Percentiles rank a stretch among this genome's conserved stretches.
These are phyloP conservation scores for Gambusia affinis DNA, from an alignment of 2,113 vertebrate genomes.

Conservation along the genomic window DNA sequence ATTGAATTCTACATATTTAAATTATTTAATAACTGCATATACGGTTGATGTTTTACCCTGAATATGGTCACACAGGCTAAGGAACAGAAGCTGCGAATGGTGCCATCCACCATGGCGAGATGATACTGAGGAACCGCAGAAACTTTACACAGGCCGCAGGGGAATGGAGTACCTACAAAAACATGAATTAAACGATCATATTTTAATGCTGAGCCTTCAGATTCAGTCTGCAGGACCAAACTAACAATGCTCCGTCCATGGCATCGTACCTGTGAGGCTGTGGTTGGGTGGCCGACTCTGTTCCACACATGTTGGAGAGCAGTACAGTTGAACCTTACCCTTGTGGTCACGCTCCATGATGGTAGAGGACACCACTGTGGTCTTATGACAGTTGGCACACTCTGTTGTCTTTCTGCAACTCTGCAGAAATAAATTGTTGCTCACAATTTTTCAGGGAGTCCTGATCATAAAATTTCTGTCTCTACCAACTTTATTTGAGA, in stretches of 20 bases:
- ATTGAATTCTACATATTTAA: no score
- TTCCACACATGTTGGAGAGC: conserved; percentile 60
- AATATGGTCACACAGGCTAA: conserved; percentile 89
- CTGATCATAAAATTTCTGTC: no score
- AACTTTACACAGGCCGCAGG: conserved; percentile 92
- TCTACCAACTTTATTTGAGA: background rate
- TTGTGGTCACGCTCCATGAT: conserved; percentile 66
- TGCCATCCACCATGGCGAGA: conserved; percentile 95
- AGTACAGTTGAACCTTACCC: conserved; percentile 76
- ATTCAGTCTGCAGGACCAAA: background rate
- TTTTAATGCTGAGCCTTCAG: background rate
- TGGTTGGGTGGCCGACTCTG: conserved; percentile 62
- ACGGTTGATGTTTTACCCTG: conserved; percentile 80
- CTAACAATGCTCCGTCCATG: background rate
- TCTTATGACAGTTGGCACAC: conserved; percentile 64
- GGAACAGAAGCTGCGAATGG: conserved; percentile 97
- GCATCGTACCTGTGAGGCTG: conserved; percentile 54
- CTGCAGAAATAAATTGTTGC: conserved; percentile 32
- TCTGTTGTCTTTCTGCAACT: conserved; percentile 60
- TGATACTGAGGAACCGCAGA: conserved; percentile 94
- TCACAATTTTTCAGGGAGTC: no score
- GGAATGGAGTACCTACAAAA: conserved; percentile 87
- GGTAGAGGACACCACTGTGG: conserved; percentile 51
- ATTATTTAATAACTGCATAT: background rate
- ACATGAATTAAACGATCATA: background rate